Evolutionary conservation across 2,888 invertebrate genomes (phyloP), one percentile per base, ranked within the genome.

Genomic region (Cataglyphis cursor): DNA sequence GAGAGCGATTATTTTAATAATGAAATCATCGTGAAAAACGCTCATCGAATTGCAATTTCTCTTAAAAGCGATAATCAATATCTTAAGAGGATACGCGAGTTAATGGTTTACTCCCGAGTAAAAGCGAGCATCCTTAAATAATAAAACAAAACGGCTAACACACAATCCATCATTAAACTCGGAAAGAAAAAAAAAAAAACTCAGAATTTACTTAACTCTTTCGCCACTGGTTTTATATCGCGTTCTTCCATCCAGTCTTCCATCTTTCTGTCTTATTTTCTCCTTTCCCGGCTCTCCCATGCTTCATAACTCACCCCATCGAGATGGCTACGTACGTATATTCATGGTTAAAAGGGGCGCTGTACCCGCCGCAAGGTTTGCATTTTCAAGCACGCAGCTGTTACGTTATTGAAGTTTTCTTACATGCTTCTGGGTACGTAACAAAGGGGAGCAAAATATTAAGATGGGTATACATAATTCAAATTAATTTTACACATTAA

Each of bases 341-440:
- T 70, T 80, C 72, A 80, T 75, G 81, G 15, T 12, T 64, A 75
- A 76, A 76, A 64, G 75, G 76, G 12, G 41, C 76, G 76, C 41
- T 54, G 62, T 57, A 41, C 15, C 9, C 38, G 44, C 51, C 76
- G 38, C 62, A 38, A 74, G 51, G 61, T 62, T 82, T 54, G 78
- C 80, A 82, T 82, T 80, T 82, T 82, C 82, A 68, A 64, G 62
- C 70, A 44, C 68, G 15, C 76, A 72, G 81, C 74, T 75, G 81
- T 81, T 75, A 68, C 82, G 66, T 78, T 82, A 82, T 82, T 78
- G 78, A 76, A 82, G 66, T 78, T 78, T 61, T 21, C 78, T 78
- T 82, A 75, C 35, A 24, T 61, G 59, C 54, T 59, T 59, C 24
- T 24, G 18, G 78, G 31, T 21, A 35, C 18, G 24, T 24, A 28